phyloP scores from a whole-genome alignment of 2,888 invertebrate species.

The Parthenolecanium corni region DNA sequence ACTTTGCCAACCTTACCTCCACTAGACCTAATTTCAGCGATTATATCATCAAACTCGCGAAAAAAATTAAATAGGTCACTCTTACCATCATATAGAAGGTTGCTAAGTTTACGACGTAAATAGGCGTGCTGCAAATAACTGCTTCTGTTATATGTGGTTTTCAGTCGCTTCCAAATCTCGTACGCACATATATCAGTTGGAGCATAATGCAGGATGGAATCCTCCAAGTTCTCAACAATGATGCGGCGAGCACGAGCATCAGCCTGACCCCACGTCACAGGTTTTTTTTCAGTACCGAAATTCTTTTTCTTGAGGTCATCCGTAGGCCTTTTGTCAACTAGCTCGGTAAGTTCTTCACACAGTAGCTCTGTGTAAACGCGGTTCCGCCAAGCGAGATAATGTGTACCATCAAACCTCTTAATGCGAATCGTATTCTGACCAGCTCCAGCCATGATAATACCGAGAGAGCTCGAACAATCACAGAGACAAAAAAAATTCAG shows the following conservation, averaged over 20 bases:
- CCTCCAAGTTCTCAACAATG: not conserved
- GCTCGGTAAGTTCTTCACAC: not conserved
- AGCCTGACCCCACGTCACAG: not conserved
- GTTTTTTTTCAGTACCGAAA: not conserved
- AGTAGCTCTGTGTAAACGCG: not conserved
- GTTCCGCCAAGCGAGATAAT: constrained; percentile 1
- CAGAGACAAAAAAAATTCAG: too few species aligned
- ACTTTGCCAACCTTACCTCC: not conserved
- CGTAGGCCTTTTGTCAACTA: not conserved
- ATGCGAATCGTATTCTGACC: not conserved
- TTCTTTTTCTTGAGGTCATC: not conserved
- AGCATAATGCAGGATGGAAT: not conserved
- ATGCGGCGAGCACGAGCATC: not conserved
- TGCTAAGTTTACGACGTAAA: not conserved
- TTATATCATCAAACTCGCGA: not conserved
- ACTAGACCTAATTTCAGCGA: not conserved
- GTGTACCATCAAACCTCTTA: not conserved
- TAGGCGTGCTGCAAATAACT: too few species aligned
- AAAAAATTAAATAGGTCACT: not conserved
- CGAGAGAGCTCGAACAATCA: not conserved
- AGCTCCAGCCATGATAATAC: not conserved
- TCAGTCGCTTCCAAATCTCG: not conserved
- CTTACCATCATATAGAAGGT: not conserved
- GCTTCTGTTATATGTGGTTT: not conserved
- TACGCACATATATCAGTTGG: not conserved